Conservation (phyloP, 1,140 invertebrate genomes). For the Drosophila bifasciata region DNA sequence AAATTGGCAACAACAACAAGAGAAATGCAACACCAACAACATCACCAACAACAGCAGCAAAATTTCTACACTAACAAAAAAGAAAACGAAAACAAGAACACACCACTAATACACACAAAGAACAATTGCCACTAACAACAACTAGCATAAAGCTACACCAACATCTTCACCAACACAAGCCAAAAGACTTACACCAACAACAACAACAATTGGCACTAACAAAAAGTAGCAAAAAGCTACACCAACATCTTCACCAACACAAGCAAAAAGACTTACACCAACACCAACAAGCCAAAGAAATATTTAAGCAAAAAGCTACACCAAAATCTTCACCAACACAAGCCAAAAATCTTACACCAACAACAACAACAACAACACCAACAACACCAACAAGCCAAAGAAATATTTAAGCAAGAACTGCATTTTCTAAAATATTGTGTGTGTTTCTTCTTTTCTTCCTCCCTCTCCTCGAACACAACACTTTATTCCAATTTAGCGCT, state of each 20-base stretch:
- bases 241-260: conserved; percentile 12
- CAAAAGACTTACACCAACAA: no score
- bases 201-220: conserved; percentile 16
- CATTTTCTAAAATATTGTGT: conserved; percentile 63
- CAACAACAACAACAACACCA: conserved; percentile 10
- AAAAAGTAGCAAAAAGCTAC: conserved; percentile 18
- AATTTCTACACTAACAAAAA: no score
- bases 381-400: not conserved
- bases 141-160: conserved; percentile 15
- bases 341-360: no score
- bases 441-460: conserved; percentile 38
- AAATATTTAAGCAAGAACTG: conserved; percentile 39
- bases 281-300: conserved; percentile 4
- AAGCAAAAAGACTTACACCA: conserved; percentile 17
- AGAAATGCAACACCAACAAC: conserved; percentile 12
- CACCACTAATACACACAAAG: no score
- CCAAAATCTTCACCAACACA: no score
- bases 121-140: no score
- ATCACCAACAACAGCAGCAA: not conserved
- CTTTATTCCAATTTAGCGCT: conserved; percentile 76
- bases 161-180: conserved; percentile 8
- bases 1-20: conserved; percentile 21
- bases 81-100: no score
- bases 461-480: conserved; percentile 29
- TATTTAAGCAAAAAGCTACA: conserved; percentile 29